phyloP scores from a whole-genome alignment of 2,113 vertebrate genomes.

The Phaethon lepturus region DNA sequence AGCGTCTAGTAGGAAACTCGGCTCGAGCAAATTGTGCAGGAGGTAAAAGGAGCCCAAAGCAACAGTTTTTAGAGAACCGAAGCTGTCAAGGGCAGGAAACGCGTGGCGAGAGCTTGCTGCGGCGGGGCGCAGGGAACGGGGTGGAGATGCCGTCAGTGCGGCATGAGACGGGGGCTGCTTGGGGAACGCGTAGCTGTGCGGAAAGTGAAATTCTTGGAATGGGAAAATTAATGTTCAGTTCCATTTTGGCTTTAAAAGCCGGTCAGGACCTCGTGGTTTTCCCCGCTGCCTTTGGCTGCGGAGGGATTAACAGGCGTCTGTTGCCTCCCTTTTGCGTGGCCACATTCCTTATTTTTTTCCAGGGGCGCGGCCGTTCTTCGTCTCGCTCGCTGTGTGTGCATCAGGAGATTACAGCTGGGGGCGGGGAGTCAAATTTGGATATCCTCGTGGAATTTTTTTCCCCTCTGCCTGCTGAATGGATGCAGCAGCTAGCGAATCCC shows the following conservation, averaged over 20 bases:
- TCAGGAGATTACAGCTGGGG: neutral
- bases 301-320: neutral
- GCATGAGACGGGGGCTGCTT: neutral
- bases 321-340: neutral
- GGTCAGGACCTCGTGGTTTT: neutral
- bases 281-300: fast-evolving
- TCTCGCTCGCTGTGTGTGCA: fast-evolving
- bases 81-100: neutral
- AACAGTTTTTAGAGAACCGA: neutral
- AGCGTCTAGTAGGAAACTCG: neutral
- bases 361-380: neutral
- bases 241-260: neutral
- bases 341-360: neutral
- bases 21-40: neutral
- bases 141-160: fast-evolving
- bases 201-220: neutral
- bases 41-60: neutral
- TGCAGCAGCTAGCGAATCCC: neutral
- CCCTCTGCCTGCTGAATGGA: neutral
- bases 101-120: neutral
- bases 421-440: neutral
- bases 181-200: fast-evolving
- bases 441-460: neutral
- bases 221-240: neutral
- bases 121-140: fast-evolving